These are phyloP conservation scores for Platycercus adscitus DNA, from an alignment of 2,113 vertebrate genomes.

Conservation along the genomic window DNA sequence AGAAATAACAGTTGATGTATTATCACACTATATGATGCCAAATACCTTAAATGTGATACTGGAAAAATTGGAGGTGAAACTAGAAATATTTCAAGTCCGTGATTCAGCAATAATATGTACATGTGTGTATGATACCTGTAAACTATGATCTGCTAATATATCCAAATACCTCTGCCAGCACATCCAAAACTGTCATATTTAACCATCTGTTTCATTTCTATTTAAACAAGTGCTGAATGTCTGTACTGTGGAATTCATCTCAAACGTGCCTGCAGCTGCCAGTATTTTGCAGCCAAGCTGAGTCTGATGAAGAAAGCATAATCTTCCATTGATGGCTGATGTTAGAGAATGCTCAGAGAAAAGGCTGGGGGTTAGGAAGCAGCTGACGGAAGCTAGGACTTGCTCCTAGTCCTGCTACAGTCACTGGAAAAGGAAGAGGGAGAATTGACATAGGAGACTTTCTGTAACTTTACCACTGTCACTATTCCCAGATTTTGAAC, in stretches of 20 bases:
- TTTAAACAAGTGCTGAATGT: neutral
- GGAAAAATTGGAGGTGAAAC: neutral
- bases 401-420: neutral
- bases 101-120: neutral
- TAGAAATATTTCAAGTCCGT: neutral
- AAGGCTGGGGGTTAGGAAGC: neutral
- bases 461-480: neutral
- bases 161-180: neutral
- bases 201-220: neutral
- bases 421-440: neutral
- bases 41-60: neutral
- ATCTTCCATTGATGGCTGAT: neutral
- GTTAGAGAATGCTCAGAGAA: neutral
- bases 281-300: neutral
- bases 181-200: neutral
- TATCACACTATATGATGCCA: neutral
- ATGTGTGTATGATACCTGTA: neutral
- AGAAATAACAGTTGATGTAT: neutral
- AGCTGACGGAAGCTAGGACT: neutral
- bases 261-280: neutral
- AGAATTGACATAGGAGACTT: neutral
- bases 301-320: neutral
- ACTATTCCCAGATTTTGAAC: neutral
- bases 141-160: neutral
- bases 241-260: neutral